Evolutionary conservation across 2,113 vertebrate genomes (phyloP), one percentile per base, ranked within the genome.

Genomic region (Anolis carolinensis): DNA sequence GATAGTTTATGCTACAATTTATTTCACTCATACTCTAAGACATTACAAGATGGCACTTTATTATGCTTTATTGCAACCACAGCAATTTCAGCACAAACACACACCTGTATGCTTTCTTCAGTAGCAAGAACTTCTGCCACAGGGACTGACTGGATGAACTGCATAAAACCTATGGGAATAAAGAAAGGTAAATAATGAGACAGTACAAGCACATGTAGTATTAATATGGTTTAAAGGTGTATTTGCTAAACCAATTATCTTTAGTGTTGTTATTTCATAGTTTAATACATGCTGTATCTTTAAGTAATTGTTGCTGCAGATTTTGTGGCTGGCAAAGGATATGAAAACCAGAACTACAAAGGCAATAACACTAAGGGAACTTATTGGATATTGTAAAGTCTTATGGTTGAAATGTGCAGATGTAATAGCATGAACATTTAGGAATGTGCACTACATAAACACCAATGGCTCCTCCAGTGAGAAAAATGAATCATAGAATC

Each of bases 91-190:
- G 1, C 21, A 67, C 21, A n/a, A 0, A n/a, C 48, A 90, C 50
- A 0, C 91, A 99, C 98, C 98, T 99, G 99, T 95, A 99, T 99
- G 88, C 98, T 99, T 80, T 98, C 99, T 94, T 99, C 98, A 30
- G 98, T 99, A 20, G 98, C 98, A 85, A 99, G 96, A 81, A 99
- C 98, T 92, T 99, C 99, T 70, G 98, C 99, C 13, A 99, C 99
- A 44, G 99, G 98, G 82, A 99, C 98, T 0, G 99, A 99, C 89
- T 99, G 98, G 87, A 99, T 98, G 91, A 99, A 99, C 95, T 99
- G 99, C 99, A 99, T 99, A 91, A 99, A 99, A 79, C 99, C 99
- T 99, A 91, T 8, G 27, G 27, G 11, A 13, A 78, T 30, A 34
- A 0, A 59, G 55, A 59, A 59, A 59, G 55, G 55, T 18, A 59